Evolutionary conservation across 2,797 vertebrate species (phyloP).

Genomic region (Australoheros facetus): DNA sequence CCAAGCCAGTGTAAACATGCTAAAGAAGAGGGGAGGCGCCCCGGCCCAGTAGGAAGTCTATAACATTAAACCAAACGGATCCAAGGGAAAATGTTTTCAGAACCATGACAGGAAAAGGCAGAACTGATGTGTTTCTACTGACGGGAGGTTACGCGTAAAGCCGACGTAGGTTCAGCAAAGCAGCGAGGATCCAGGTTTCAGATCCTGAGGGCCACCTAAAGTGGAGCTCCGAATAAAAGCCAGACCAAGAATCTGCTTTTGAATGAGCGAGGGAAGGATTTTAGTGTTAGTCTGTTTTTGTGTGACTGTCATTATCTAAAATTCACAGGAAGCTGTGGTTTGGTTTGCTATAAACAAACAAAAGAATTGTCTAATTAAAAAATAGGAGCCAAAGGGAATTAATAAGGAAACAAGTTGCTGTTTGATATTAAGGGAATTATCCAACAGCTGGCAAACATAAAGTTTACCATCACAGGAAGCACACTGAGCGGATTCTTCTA

Average conservation of each 20-base stretch:
- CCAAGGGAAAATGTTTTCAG: slow-evolving; percentile 41
- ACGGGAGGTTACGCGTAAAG: slow-evolving; percentile 43
- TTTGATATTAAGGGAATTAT: neutral
- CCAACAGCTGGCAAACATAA: slow-evolving; percentile 26
- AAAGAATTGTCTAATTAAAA: neutral
- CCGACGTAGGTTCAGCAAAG: slow-evolving; percentile 34
- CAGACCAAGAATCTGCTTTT: slow-evolving; percentile 10
- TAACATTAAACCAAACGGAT: slow-evolving; percentile 20
- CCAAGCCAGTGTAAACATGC: neutral
- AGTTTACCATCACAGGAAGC: neutral
- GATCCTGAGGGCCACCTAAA: slow-evolving; percentile 1
- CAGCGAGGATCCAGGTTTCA: slow-evolving; percentile 29
- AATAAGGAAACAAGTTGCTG: slow-evolving; percentile 19
- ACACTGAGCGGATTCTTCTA: neutral
- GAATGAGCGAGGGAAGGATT: neutral
- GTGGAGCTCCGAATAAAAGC: slow-evolving; percentile 21
- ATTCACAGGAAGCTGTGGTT: slow-evolving; percentile 17
- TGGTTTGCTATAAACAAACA: slow-evolving; percentile 10
- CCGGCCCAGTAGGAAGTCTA: slow-evolving; percentile 35
- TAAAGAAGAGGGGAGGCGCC: neutral
- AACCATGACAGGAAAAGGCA: neutral
- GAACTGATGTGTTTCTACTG: neutral
- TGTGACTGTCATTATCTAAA: slow-evolving; percentile 3
- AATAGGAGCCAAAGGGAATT: slow-evolving; percentile 4
- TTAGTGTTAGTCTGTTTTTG: neutral